These are phyloP conservation scores for Coregonus sp. DNA, from an alignment of 2,797 vertebrate species.

Conservation along the genomic window DNA sequence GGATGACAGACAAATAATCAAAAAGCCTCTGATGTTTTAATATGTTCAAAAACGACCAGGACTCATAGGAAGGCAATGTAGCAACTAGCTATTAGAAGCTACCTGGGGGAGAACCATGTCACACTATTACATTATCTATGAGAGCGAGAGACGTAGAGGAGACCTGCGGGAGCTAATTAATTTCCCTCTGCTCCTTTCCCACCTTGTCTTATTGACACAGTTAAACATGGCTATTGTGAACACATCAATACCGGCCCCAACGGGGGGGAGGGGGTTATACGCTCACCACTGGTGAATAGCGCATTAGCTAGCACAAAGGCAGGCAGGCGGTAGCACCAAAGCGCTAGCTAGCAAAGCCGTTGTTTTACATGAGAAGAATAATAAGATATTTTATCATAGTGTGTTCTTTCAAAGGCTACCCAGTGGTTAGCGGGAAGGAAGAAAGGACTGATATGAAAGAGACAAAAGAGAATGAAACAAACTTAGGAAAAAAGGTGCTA, in stretches of 20 bases:
- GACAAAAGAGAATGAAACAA: background rate
- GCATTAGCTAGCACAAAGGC: slow-evolving; percentile 12
- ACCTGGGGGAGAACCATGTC: slow-evolving; percentile 47
- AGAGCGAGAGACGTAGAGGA: background rate
- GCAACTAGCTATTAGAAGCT: slow-evolving; percentile 58
- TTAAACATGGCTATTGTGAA: slow-evolving; percentile 47
- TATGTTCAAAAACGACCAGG: slow-evolving; percentile 34
- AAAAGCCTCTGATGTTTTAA: slow-evolving; percentile 38
- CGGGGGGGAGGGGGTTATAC: background rate
- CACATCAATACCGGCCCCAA: slow-evolving; percentile 35
- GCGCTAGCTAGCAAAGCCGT: background rate
- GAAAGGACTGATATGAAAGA: background rate
- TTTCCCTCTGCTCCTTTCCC: slow-evolving; percentile 36
- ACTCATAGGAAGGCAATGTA: slow-evolving; percentile 39
- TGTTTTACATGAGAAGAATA: background rate
- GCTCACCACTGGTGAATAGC: slow-evolving; percentile 6
- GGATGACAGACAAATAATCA: background rate
- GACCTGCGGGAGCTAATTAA: slow-evolving; percentile 45
- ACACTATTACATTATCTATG: slow-evolving; percentile 49
- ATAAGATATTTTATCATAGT: background rate
- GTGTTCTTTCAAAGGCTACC: background rate
- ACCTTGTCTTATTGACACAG: slow-evolving; percentile 46
- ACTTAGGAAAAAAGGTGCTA: background rate
- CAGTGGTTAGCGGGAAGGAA: background rate
- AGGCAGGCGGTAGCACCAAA: background rate